phyloP scores from a whole-genome alignment of 2,113 vertebrate genomes.

The Echinops telfairi region DNA sequence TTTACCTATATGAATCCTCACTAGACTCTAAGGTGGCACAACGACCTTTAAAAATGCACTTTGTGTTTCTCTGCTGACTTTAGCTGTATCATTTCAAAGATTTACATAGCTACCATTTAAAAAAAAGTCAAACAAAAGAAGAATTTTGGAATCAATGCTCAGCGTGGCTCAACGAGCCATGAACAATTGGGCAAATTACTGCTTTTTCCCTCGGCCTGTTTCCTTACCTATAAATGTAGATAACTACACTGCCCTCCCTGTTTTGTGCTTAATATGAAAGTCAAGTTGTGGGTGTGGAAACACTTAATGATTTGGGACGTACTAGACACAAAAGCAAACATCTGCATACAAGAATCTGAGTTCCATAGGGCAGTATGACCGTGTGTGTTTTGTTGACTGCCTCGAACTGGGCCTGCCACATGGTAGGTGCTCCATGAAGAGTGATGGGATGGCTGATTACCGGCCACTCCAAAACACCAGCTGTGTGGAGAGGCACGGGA shows the following conservation, averaged over 20 bases:
- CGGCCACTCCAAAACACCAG: background rate
- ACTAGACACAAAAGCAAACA: background rate
- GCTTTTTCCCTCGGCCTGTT: background rate
- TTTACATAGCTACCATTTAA: background rate
- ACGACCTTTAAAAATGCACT: background rate
- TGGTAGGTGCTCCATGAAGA: background rate
- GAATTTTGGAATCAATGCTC: background rate
- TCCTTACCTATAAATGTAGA: background rate
- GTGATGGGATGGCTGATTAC: background rate
- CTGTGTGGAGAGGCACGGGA: background rate
- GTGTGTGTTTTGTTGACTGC: background rate
- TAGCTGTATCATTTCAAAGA: constrained; percentile 9
- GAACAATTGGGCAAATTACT: background rate
- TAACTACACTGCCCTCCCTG: background rate
- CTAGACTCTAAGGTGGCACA: background rate
- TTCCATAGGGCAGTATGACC: background rate
- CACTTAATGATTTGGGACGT: background rate
- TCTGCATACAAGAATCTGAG: background rate
- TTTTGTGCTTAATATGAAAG: background rate
- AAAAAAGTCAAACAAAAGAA: constrained; percentile 32
- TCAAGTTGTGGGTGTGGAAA: background rate
- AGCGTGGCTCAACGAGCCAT: background rate
- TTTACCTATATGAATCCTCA: background rate
- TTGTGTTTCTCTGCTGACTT: background rate
- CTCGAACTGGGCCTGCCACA: background rate